phyloP scores from a whole-genome alignment of 2,797 vertebrate species.

The Gallinago nigripennis region DNA sequence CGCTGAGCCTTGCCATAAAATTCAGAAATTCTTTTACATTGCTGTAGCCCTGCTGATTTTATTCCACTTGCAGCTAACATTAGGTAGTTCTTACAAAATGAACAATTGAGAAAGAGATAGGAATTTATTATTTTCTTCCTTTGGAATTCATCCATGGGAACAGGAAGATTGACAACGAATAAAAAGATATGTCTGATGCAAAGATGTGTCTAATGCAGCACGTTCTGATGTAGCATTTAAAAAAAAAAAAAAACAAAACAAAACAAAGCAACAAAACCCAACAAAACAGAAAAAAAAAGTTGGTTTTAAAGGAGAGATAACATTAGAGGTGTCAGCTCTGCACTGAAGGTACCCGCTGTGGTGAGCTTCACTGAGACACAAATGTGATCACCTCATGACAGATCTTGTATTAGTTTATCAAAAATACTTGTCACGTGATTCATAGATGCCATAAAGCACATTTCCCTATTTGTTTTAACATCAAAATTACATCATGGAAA shows the following conservation, averaged over 20 bases:
- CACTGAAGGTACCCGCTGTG: neutral
- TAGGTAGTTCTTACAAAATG: neutral
- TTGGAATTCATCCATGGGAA: neutral
- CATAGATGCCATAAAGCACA: neutral
- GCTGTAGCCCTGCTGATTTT: neutral
- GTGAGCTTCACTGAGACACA: neutral
- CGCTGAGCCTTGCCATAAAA: neutral
- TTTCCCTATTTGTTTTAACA: neutral
- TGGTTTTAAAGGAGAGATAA: neutral
- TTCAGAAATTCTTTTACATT: constrained; percentile 3
- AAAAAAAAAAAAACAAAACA: neutral
- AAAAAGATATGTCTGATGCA: neutral
- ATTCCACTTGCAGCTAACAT: neutral
- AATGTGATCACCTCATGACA: neutral
- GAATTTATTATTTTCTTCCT: neutral
- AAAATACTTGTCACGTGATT: neutral
- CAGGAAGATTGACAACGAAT: neutral
- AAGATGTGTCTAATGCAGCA: neutral
- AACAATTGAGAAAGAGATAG: neutral
- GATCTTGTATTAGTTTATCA: neutral
- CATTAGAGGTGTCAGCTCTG: neutral
- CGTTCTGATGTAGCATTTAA: neutral
- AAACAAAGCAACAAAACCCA: too few relatives aligned
- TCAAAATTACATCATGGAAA: neutral
- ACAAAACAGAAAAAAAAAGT: neutral